phyloP scores from a whole-genome alignment of 2,888 invertebrate genomes.

The Drosophila aldrichi region DNA sequence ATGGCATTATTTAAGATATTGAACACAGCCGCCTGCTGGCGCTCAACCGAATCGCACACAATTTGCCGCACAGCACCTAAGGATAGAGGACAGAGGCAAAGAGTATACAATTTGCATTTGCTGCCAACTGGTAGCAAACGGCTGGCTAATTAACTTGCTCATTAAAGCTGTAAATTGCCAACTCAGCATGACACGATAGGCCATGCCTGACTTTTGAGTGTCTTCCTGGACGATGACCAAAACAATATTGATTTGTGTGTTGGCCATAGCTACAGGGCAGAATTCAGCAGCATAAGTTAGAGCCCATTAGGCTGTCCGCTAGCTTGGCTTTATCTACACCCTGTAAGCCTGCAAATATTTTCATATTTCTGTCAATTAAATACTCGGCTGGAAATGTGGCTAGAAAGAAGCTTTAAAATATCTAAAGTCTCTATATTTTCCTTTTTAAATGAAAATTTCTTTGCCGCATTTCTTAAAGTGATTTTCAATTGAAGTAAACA shows the following conservation, averaged over 20 bases:
- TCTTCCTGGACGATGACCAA: slow-evolving; percentile 27
- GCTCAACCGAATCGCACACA: slow-evolving; percentile 45
- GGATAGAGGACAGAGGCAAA: background rate
- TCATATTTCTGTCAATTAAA: background rate
- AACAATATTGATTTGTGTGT: slow-evolving; percentile 2
- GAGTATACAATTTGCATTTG: slow-evolving; percentile 44
- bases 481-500: background rate
- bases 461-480: background rate
- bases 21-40: slow-evolving; percentile 27
- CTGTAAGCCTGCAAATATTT: background rate
- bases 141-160: slow-evolving; percentile 64
- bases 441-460: background rate
- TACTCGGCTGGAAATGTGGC: background rate
- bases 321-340: background rate
- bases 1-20: slow-evolving; percentile 22
- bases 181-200: slow-evolving; percentile 61
- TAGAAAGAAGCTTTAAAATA: too few relatives aligned
- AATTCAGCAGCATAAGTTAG: slow-evolving; percentile 18
- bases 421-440: too few relatives aligned
- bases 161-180: slow-evolving; percentile 63
- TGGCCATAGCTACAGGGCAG: background rate
- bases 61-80: slow-evolving; percentile 29
- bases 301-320: background rate
- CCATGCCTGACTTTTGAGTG: slow-evolving; percentile 39
- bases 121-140: slow-evolving; percentile 7